phyloP scores from a whole-genome alignment of 53 echinoderm and acorn worm species.

The Holothuria leucospilota region DNA sequence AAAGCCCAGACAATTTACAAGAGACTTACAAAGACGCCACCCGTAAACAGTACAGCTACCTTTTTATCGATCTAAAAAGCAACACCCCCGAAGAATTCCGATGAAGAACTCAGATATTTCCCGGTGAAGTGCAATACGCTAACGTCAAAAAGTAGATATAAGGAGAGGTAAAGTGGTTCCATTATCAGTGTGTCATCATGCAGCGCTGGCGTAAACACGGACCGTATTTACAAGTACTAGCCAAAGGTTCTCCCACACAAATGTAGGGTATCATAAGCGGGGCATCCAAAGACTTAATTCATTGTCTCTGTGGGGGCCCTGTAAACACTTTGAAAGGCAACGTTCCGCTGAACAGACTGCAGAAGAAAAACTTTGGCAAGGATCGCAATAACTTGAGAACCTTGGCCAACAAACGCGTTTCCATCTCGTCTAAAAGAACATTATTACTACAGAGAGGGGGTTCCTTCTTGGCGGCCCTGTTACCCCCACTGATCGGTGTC shows the following conservation, averaged over 20 bases:
- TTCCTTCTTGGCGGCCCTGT: no score
- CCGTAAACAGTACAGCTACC: conserved; percentile 56
- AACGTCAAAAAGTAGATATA: neutral
- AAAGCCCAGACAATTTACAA: conserved; percentile 57
- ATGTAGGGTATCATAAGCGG: neutral
- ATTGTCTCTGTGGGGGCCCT: no score
- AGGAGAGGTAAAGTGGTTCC: neutral
- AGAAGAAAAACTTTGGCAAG: no score
- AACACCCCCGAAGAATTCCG: conserved; percentile 64
- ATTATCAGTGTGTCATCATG: neutral
- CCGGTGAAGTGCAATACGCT: no score
- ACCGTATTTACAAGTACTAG: conserved; percentile 66
- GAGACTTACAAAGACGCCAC: conserved; percentile 71
- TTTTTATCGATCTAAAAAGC: conserved; percentile 74
- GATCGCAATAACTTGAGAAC: no score
- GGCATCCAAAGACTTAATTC: no score
- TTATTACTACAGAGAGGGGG: no score
- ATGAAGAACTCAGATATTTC: conserved; percentile 37
- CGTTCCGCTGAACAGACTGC: no score
- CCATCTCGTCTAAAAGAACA: no score
- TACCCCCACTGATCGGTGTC: no score
- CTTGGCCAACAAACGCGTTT: no score
- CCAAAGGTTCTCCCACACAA: conserved; percentile 52
- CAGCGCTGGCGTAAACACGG: conserved; percentile 39
- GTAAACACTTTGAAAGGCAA: no score